Evolutionary conservation across 2,888 invertebrate genomes (phyloP).

Genomic region (Cataglyphis cursor): DNA sequence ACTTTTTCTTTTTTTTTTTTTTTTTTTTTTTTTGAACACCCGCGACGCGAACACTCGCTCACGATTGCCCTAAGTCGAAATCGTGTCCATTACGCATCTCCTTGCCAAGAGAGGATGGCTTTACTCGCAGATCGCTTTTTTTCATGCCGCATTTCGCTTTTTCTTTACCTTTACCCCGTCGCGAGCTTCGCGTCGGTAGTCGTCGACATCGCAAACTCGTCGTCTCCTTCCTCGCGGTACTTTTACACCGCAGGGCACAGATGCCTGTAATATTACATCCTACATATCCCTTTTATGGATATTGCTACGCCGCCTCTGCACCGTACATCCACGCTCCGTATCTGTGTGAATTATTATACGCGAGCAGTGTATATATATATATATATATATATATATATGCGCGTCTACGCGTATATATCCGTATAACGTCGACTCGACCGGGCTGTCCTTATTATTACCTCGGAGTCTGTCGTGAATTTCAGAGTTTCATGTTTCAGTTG

Average conservation of each 20-base stretch:
- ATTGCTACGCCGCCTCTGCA: slow-evolving; percentile 79
- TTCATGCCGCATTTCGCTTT: slow-evolving; percentile 51
- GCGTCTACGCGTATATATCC: slow-evolving; percentile 37
- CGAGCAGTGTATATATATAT: not conserved
- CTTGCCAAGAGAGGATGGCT: slow-evolving; percentile 55
- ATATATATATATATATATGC: slow-evolving; percentile 15
- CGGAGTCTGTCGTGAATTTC: slow-evolving; percentile 45
- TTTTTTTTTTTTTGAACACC: slow-evolving; percentile 8
- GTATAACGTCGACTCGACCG: slow-evolving; percentile 31
- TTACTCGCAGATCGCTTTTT: slow-evolving; percentile 66
- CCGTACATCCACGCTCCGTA: slow-evolving; percentile 62
- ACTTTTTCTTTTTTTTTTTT: not conserved
- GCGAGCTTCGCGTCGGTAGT: slow-evolving; percentile 40
- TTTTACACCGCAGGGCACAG: slow-evolving; percentile 78
- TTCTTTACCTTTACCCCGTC: slow-evolving; percentile 53
- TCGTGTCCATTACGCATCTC: slow-evolving; percentile 75
- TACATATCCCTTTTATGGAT: slow-evolving; percentile 85
- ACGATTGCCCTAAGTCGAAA: slow-evolving; percentile 63
- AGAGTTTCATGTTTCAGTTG: slow-evolving; percentile 27
- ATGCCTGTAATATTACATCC: slow-evolving; percentile 85
- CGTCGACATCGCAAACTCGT: slow-evolving; percentile 61
- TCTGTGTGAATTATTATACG: slow-evolving; percentile 57
- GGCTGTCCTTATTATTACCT: slow-evolving; percentile 53
- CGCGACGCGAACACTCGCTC: slow-evolving; percentile 31
- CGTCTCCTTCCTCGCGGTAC: slow-evolving; percentile 58